Conservation (phyloP, 2,113 vertebrate genomes). For the Macquaria australasica region DNA sequence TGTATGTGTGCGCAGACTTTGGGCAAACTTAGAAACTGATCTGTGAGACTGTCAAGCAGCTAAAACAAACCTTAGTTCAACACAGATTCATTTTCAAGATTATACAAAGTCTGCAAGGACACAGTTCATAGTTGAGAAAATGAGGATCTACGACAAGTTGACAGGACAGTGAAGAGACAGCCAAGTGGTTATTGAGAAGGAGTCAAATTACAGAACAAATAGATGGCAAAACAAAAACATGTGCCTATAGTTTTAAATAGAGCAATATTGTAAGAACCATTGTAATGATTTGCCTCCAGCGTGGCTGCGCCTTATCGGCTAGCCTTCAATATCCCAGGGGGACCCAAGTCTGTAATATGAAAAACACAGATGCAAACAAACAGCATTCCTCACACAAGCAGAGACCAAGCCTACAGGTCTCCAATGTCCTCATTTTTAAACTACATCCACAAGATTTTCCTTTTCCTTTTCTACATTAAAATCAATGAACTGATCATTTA, state of each 20-base stretch:
- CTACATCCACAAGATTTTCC: slow-evolving; percentile 20
- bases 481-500: neutral
- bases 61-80: neutral
- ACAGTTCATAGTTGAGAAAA: slow-evolving; percentile 47
- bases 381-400: slow-evolving; percentile 86
- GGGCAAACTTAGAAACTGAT: slow-evolving; percentile 36
- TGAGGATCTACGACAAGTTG: slow-evolving; percentile 9
- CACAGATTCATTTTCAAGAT: slow-evolving; percentile 50
- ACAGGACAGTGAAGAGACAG: slow-evolving; percentile 61
- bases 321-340: slow-evolving; percentile 89
- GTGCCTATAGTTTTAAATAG: slow-evolving; percentile 85
- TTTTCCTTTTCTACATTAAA: slow-evolving; percentile 13
- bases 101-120: slow-evolving; percentile 44
- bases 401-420: slow-evolving; percentile 73
- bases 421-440: slow-evolving; percentile 54
- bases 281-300: slow-evolving; percentile 88
- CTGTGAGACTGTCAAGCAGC: neutral
- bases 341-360: slow-evolving; percentile 89
- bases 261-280: slow-evolving; percentile 86
- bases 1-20: slow-evolving; percentile 44
- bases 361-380: slow-evolving; percentile 89
- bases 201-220: slow-evolving; percentile 64
- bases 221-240: slow-evolving; percentile 76
- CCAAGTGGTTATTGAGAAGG: slow-evolving; percentile 39
- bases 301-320: slow-evolving; percentile 88